Evolutionary conservation across 2,888 invertebrate genomes (phyloP), one percentile per base, ranked within the genome.

Genomic region (Teleogryllus oceanicus): DNA sequence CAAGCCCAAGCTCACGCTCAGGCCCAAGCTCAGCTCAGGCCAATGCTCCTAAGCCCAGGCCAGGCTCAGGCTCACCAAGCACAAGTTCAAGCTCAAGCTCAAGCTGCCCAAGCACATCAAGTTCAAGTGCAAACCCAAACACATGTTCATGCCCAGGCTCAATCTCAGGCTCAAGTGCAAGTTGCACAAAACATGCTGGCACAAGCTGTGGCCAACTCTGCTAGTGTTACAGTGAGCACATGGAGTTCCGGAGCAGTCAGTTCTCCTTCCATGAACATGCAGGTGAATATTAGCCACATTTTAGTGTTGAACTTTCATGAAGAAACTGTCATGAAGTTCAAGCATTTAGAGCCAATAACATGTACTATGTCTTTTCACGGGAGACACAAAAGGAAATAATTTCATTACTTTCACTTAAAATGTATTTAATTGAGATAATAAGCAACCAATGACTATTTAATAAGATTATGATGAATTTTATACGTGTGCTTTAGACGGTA

Each of bases 191-290:
- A 78, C 80, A 51, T 76, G 81, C 74, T 82, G 79, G 74, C 80
- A 81, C 78, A 21, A 81, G 81, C 82, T 21, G 82, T 81, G 21
- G 81, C 80, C 10, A 80, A 78, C 16, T 81, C 82, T 13, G 79
- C 84, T 83, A 78, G 79, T 76, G 81, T 81, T n/a, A 83, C 84
- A 75, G 82, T 83, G n/a, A 82, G 81, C 49, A 83, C 84, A 0
- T 84, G 84, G 84, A 83, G 83, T 77, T 83, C 83, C 21, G 85
- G 86, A 51, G 84, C 88, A 50, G 85, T 88, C 75, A 84, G 86
- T 16, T 86, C 88, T 11, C 87, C 86, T 8, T 85, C 85, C 80
- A 86, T 86, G 37, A 86, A 86, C 20, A 86, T 88, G 79, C 83
- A 87, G 86, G 84, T 83, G 8, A 37, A 37, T 37, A 37, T 37